These are phyloP conservation scores for Dicrurus megarhynchus DNA, from an alignment of 2,113 vertebrate species.

Conservation along the genomic window DNA sequence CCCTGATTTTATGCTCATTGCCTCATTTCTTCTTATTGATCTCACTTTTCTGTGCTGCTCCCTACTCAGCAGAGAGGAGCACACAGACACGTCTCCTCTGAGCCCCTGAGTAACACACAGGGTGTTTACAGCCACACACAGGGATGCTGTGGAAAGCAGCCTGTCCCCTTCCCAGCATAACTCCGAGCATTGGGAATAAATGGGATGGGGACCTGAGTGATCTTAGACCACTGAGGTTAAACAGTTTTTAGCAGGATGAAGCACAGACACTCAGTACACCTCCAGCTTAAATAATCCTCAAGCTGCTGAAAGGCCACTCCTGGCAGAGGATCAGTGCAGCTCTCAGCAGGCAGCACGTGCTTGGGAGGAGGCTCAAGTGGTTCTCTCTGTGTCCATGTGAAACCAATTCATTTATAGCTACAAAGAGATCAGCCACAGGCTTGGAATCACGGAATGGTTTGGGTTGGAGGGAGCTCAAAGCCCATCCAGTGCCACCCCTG, in stretches of 20 bases:
- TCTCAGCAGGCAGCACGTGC: neutral
- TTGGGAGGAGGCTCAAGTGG: neutral
- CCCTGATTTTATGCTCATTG: neutral
- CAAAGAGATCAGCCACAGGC: neutral
- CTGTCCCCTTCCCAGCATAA: neutral
- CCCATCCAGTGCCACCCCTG: no score
- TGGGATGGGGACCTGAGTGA: neutral
- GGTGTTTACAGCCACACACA: neutral
- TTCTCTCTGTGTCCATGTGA: neutral
- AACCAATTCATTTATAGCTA: neutral
- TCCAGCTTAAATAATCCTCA: neutral
- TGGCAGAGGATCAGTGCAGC: neutral
- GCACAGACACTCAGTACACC: neutral
- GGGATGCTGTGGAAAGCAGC: neutral
- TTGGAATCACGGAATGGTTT: neutral
- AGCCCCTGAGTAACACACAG: neutral
- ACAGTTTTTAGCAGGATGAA: neutral
- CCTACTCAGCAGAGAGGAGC: neutral
- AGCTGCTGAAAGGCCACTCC: neutral
- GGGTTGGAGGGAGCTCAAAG: neutral
- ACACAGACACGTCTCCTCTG: neutral
- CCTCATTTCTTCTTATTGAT: neutral
- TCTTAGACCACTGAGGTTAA: neutral
- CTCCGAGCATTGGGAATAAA: neutral
- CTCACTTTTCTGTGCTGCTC: neutral